Evolutionary conservation across 2,888 invertebrate genomes (phyloP).

Genomic region (Branchellion lobata): DNA sequence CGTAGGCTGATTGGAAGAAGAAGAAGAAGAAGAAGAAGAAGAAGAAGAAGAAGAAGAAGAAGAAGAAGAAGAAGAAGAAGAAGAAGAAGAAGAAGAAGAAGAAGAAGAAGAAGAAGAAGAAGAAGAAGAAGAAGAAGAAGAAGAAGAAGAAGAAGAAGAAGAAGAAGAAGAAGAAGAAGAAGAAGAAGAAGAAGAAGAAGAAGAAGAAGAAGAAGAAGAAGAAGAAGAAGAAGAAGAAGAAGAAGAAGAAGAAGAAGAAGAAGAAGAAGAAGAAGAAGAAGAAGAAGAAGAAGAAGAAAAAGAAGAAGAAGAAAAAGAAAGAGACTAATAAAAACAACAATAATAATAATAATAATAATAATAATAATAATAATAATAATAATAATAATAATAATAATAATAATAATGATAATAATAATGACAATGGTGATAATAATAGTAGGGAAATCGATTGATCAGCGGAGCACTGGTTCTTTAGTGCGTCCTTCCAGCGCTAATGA

Average conservation of each 20-base stretch:
- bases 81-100: not conserved
- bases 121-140: not conserved
- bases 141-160: not conserved
- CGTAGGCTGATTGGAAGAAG: too few relatives aligned
- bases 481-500: too few relatives aligned
- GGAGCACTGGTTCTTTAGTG: too few relatives aligned
- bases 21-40: not conserved
- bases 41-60: constrained; percentile 29
- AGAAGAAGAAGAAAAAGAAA: too few relatives aligned
- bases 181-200: not conserved
- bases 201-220: not conserved
- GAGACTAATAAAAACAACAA: too few relatives aligned
- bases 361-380: too few relatives aligned
- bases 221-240: not conserved
- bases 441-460: too few relatives aligned
- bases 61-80: not conserved
- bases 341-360: too few relatives aligned
- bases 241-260: not conserved
- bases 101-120: constrained; percentile 1
- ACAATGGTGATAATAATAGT: too few relatives aligned
- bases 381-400: too few relatives aligned
- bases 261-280: not conserved
- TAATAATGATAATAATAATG: too few relatives aligned
- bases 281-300: too few relatives aligned
- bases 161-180: not conserved